phyloP scores from a whole-genome alignment of 2,797 vertebrate species.

The Sebastolobus alascanus region DNA sequence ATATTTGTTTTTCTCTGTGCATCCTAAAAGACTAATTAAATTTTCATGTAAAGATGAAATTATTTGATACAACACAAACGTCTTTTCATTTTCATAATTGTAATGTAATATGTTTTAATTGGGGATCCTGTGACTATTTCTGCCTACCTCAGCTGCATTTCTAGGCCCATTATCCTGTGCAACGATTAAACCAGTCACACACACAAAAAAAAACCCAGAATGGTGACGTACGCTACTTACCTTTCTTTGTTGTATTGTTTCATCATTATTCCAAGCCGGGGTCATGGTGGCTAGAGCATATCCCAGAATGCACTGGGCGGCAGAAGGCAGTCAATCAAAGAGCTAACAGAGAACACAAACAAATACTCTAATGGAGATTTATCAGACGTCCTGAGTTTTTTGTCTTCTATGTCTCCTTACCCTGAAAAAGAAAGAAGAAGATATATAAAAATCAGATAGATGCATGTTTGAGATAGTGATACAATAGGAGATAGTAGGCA shows the following conservation, averaged over 20 bases:
- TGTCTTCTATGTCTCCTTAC: conserved; percentile 6
- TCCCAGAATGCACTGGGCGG: conserved; percentile 49
- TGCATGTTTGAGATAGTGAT: not conserved
- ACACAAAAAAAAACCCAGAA: not conserved
- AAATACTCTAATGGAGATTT: not conserved
- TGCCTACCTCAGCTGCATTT: conserved; percentile 36
- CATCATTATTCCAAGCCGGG: conserved; percentile 38
- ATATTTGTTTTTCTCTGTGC: conserved; percentile 83
- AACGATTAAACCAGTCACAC: not conserved
- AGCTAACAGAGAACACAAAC: conserved; percentile 11
- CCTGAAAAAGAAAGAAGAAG: not conserved
- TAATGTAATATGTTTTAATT: conserved; percentile 73
- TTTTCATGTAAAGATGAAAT: conserved; percentile 84
- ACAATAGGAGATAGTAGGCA: not conserved
- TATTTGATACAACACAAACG: conserved; percentile 82
- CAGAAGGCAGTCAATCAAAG: conserved; percentile 44
- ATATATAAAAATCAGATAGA: not conserved
- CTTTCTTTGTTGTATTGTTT: conserved; percentile 19
- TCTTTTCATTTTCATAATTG: conserved; percentile 83
- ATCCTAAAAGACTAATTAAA: conserved; percentile 85
- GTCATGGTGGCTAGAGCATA: conserved; percentile 19
- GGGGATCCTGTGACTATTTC: conserved; percentile 61
- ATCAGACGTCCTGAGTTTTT: not conserved
- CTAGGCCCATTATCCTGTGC: conserved; percentile 21
- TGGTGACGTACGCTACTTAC: not conserved